Evolutionary conservation across 1,140 invertebrate genomes (phyloP).

Genomic region (Brachystomella parvula): DNA sequence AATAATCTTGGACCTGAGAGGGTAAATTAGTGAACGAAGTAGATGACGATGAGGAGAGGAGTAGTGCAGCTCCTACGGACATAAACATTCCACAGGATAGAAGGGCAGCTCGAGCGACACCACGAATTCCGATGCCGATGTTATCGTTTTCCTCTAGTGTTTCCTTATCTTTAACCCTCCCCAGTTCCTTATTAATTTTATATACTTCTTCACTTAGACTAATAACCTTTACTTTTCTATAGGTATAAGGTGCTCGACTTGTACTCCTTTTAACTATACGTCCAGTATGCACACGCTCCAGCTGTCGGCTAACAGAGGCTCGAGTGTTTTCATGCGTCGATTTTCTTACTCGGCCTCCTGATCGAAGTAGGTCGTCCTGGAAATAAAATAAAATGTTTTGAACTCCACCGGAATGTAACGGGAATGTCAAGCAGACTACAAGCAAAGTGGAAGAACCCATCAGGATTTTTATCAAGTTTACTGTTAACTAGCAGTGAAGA

Average conservation of each 20-base stretch:
- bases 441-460: background rate
- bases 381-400: background rate
- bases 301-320: background rate
- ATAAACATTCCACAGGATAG: slow-evolving; percentile 10
- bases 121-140: too few species aligned
- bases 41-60: slow-evolving; percentile 13
- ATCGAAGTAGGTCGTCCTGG: slow-evolving; percentile 19
- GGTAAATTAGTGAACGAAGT: background rate
- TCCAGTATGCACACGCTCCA: slow-evolving; percentile 8
- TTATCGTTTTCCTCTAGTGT: background rate
- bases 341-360: slow-evolving; percentile 4
- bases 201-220: background rate
- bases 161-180: background rate
- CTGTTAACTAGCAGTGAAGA: background rate
- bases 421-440: background rate
- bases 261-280: slow-evolving; percentile 3
- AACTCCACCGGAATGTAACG: background rate
- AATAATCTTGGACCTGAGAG: background rate
- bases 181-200: background rate
- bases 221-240: background rate
- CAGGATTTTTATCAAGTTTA: background rate
- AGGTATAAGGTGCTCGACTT: background rate
- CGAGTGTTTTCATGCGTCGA: background rate
- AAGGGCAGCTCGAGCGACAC: background rate
- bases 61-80: slow-evolving; percentile 12